A percentile compares a stretch with the other conserved stretches of the same genome.
Evolutionary conservation across 2,888 invertebrate species (phyloP).

Genomic region (Poecilus cupreus): DNA sequence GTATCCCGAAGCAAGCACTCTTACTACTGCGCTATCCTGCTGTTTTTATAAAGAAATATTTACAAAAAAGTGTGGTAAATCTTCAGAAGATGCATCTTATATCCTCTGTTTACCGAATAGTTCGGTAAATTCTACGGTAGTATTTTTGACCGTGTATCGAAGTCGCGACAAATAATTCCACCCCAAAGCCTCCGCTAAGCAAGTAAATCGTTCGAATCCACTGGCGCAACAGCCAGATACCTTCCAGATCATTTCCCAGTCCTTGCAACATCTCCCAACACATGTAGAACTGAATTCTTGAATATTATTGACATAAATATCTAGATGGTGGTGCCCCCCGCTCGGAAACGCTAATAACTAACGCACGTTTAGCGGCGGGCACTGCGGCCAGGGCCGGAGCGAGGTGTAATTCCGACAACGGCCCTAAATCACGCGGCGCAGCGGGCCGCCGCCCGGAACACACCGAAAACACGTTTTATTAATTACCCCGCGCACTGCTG

Average conservation of each 20-base stretch:
- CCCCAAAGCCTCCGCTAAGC: not conserved
- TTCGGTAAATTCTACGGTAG: no score
- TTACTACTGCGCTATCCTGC: no score
- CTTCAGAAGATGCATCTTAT: no score
- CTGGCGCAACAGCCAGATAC: no score
- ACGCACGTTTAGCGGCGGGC: constrained; percentile 53
- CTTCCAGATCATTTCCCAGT: not conserved
- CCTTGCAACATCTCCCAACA: constrained; percentile 16
- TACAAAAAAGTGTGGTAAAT: no score
- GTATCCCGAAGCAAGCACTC: no score
- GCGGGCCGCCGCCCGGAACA: constrained; percentile 48
- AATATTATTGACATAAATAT: constrained; percentile 57
- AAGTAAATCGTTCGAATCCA: no score
- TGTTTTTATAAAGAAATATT: no score
- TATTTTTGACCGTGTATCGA: no score
- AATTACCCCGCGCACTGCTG: constrained; percentile 40
- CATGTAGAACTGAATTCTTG: constrained; percentile 49
- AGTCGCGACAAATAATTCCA: not conserved
- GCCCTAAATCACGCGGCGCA: constrained; percentile 49
- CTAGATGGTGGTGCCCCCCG: constrained; percentile 53
- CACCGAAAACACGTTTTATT: constrained; percentile 59
- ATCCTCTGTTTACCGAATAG: no score
- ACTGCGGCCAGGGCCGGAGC: constrained; percentile 48
- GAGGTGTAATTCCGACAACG: constrained; percentile 55
- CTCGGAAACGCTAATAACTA: constrained; percentile 54